Conservation (phyloP, 1,140 invertebrate genomes). For the Drosophila arizonae region DNA sequence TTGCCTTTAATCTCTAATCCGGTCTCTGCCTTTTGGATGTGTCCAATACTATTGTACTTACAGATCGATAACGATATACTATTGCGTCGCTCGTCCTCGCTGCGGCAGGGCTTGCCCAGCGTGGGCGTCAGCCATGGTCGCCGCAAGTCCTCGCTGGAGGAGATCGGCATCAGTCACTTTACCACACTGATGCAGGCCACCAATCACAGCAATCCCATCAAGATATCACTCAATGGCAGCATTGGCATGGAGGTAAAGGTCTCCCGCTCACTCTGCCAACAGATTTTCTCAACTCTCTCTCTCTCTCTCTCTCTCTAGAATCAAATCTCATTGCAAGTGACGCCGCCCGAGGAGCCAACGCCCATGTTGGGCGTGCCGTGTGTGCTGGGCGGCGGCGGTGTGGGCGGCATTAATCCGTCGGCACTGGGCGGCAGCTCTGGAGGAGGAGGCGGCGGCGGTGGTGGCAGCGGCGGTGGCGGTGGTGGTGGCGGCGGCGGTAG, state of each 20-base stretch:
- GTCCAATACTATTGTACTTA: slow-evolving; percentile 22
- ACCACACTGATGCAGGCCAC: slow-evolving; percentile 86
- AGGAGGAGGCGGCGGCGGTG: slow-evolving; percentile 56
- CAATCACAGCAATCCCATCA: slow-evolving; percentile 88
- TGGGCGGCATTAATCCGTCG: slow-evolving; percentile 83
- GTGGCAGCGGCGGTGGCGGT: slow-evolving; percentile 46
- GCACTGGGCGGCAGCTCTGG: slow-evolving; percentile 71
- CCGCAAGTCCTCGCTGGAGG: slow-evolving; percentile 92
- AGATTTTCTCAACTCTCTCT: not conserved
- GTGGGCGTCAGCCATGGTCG: slow-evolving; percentile 84
- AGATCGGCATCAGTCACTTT: slow-evolving; percentile 91
- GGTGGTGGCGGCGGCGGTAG: slow-evolving; percentile 66
- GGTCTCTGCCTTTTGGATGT: slow-evolving; percentile 38
- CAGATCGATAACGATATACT: slow-evolving; percentile 90
- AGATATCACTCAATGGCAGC: slow-evolving; percentile 92
- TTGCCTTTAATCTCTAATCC: slow-evolving; percentile 32
- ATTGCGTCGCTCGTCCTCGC: slow-evolving; percentile 91
- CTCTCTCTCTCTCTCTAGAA: slow-evolving; percentile 69
- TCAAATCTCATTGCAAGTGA: slow-evolving; percentile 78
- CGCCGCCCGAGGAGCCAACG: slow-evolving; percentile 89
- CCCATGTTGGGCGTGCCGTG: slow-evolving; percentile 83
- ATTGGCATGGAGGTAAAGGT: slow-evolving; percentile 91
- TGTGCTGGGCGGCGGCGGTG: slow-evolving; percentile 77
- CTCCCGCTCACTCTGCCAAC: not conserved
- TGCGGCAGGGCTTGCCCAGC: slow-evolving; percentile 88